Conservation (phyloP, 2,797 vertebrate genomes). For the Parauchenoglanis ngamensis region DNA sequence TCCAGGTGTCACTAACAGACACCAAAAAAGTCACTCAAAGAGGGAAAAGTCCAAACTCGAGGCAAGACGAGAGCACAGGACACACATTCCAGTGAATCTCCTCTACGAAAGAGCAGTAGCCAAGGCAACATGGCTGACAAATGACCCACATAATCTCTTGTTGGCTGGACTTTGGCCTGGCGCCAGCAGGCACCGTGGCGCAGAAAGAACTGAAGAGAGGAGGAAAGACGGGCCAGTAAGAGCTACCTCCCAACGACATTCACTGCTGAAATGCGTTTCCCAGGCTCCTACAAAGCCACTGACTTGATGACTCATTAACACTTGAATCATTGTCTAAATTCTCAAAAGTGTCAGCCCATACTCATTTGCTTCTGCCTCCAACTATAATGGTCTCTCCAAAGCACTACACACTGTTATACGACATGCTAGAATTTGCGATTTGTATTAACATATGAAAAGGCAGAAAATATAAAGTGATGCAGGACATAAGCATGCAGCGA, state of each 20-base stretch:
- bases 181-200: conserved; percentile 30
- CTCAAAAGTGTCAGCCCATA: not conserved
- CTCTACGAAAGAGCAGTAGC: conserved; percentile 29
- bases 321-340: not conserved
- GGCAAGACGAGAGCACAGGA: not conserved
- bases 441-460: not conserved
- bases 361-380: not conserved
- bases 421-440: not conserved
- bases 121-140: conserved; percentile 42
- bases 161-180: conserved; percentile 36
- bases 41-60: conserved; percentile 9
- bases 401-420: not conserved
- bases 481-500: conserved; percentile 26
- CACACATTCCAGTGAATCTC: conserved; percentile 16
- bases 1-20: conserved; percentile 55
- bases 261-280: conserved; percentile 31
- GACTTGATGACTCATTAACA: conserved; percentile 37
- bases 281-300: conserved; percentile 29
- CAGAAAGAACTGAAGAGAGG: conserved; percentile 11
- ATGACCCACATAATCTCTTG: conserved; percentile 56
- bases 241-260: conserved; percentile 21
- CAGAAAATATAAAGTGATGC: conserved; percentile 28
- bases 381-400: not conserved
- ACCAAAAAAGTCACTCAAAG: not conserved
- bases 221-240: not conserved